Evolutionary conservation across 2,113 vertebrate genomes (phyloP).

Genomic region (Dolichotis patagonum): DNA sequence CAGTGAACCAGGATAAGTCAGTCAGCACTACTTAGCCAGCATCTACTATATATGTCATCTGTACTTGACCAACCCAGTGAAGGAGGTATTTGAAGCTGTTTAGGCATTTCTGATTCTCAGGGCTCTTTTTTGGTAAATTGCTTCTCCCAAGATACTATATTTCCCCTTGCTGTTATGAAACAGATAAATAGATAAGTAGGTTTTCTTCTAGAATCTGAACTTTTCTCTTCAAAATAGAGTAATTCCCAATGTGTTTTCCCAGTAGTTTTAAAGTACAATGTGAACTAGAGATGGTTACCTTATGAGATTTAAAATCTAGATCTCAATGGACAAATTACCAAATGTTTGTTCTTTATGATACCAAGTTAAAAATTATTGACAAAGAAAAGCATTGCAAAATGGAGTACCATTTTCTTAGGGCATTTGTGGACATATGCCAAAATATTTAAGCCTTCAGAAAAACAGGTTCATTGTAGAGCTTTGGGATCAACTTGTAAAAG

Average conservation of each 20-base stretch:
- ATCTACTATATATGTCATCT: slow-evolving; percentile 25
- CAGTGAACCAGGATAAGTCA: slow-evolving; percentile 42
- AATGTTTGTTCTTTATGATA: slow-evolving; percentile 67
- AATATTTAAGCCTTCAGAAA: slow-evolving; percentile 68
- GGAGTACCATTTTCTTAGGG: slow-evolving; percentile 71
- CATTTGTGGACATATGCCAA: slow-evolving; percentile 71
- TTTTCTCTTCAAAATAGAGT: slow-evolving; percentile 26
- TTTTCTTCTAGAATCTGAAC: slow-evolving; percentile 48
- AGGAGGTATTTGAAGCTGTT: slow-evolving; percentile 46
- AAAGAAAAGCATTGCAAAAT: slow-evolving; percentile 67
- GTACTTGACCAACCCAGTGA: background rate
- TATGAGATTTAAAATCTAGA: slow-evolving; percentile 62
- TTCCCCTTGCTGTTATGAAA: slow-evolving; percentile 56
- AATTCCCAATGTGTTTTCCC: slow-evolving; percentile 24
- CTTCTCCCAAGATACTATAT: background rate
- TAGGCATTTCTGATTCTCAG: slow-evolving; percentile 43
- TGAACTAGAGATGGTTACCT: background rate
- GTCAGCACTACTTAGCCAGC: slow-evolving; percentile 31
- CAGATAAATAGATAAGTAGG: slow-evolving; percentile 30
- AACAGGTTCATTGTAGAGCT: slow-evolving; percentile 56
- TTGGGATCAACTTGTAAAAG: slow-evolving; percentile 69
- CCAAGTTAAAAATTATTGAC: slow-evolving; percentile 65
- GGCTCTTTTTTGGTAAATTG: slow-evolving; percentile 27
- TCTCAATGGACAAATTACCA: slow-evolving; percentile 54
- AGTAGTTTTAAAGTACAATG: slow-evolving; percentile 54